Evolutionary conservation across 2,888 invertebrate genomes (phyloP).

Genomic region (Agonopterix heracliana): DNA sequence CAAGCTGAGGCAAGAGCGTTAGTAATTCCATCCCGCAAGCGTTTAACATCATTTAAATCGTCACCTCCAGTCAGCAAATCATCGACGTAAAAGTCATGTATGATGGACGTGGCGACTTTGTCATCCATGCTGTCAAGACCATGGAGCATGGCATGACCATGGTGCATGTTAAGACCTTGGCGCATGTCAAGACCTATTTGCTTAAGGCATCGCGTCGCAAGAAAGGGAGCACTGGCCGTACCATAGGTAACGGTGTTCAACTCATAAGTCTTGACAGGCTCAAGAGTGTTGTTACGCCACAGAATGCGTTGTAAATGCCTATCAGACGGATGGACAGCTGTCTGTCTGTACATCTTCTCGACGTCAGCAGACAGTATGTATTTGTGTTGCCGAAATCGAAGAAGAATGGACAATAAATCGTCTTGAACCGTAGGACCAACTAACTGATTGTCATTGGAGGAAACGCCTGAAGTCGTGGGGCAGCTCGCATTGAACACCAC

Average conservation of each 20-base stretch:
- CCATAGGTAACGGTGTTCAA: no score
- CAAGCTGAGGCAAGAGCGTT: slow-evolving; percentile 15
- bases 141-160: slow-evolving; percentile 18
- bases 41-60: slow-evolving; percentile 6
- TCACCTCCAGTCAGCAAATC: slow-evolving; percentile 18
- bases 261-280: slow-evolving; percentile 8
- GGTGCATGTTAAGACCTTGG: slow-evolving; percentile 20
- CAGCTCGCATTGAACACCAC: slow-evolving; percentile 14
- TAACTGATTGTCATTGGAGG: slow-evolving; percentile 11
- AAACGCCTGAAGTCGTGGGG: slow-evolving; percentile 5
- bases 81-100: slow-evolving; percentile 24
- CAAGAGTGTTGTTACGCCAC: slow-evolving; percentile 11
- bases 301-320: slow-evolving; percentile 4
- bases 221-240: no score
- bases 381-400: slow-evolving; percentile 8
- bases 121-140: slow-evolving; percentile 15
- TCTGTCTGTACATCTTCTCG: slow-evolving; percentile 15
- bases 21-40: slow-evolving; percentile 10
- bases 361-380: slow-evolving; percentile 12
- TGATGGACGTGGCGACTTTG: slow-evolving; percentile 13
- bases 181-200: slow-evolving; percentile 19
- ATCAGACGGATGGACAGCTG: background rate
- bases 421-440: slow-evolving; percentile 8
- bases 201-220: no score
- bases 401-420: slow-evolving; percentile 6